Evolutionary conservation across 2,797 vertebrate genomes (phyloP).

Genomic region (Danio albolineatus): DNA sequence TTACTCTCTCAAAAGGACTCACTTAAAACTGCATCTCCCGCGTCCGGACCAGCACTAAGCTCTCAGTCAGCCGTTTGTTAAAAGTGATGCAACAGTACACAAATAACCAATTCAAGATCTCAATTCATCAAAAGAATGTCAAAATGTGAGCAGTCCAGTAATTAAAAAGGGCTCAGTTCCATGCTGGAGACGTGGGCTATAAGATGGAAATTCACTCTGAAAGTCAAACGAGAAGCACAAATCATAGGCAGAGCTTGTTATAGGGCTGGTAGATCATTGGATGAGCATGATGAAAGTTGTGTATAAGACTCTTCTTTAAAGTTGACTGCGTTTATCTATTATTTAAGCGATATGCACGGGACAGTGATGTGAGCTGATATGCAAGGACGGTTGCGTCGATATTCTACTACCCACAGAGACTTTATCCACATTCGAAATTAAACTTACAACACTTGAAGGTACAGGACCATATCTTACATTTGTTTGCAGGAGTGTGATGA

Average conservation of each 20-base stretch:
- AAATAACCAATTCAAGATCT: slow-evolving; percentile 57
- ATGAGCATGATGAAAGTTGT: slow-evolving; percentile 29
- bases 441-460: background rate
- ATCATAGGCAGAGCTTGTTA: slow-evolving; percentile 49
- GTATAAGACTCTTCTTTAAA: slow-evolving; percentile 9
- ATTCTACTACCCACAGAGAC: background rate
- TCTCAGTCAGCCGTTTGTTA: slow-evolving; percentile 31
- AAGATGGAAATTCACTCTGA: slow-evolving; percentile 41
- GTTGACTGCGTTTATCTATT: background rate
- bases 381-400: background rate
- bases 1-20: slow-evolving; percentile 40
- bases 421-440: background rate
- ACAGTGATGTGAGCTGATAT: too few species aligned
- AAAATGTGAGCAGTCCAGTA: slow-evolving; percentile 58
- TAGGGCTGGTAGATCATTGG: slow-evolving; percentile 10
- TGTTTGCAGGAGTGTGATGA: background rate
- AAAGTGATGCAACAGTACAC: slow-evolving; percentile 55
- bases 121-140: slow-evolving; percentile 58
- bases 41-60: slow-evolving; percentile 65
- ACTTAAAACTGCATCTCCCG: slow-evolving; percentile 56
- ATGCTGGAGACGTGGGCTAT: slow-evolving; percentile 46
- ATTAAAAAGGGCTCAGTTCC: slow-evolving; percentile 64
- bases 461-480: background rate
- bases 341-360: background rate
- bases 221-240: slow-evolving; percentile 31